These are phyloP conservation scores for Acanthurus leucopareius DNA, from an alignment of 2,797 vertebrate genomes.

Conservation along the genomic window DNA sequence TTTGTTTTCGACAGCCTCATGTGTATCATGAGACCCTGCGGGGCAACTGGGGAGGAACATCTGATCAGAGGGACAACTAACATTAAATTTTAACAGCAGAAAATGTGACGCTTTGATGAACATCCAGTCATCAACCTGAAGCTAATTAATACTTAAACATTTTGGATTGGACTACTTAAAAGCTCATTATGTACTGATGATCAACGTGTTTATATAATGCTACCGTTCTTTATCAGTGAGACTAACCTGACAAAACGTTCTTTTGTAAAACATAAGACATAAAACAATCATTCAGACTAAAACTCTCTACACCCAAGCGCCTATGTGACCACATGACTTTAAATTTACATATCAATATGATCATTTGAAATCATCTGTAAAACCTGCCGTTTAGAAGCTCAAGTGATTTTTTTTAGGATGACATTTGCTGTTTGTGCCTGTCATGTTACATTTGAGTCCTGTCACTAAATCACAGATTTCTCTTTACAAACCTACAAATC, in stretches of 20 bases:
- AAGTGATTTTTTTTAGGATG: too few relatives aligned
- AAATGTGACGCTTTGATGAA: neutral
- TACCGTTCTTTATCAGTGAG: neutral
- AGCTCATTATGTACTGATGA: neutral
- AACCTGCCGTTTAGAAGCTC: neutral
- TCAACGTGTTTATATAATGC: neutral
- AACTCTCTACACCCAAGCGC: neutral
- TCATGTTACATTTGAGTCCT: too few relatives aligned
- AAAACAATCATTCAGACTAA: neutral
- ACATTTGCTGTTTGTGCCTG: neutral
- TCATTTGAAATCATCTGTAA: neutral
- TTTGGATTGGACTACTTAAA: neutral
- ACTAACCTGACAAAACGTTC: neutral
- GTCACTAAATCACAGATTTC: slow-evolving; percentile 4
- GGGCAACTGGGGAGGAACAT: neutral
- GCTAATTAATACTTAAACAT: neutral
- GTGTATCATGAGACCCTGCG: slow-evolving; percentile 39
- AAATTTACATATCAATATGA: neutral
- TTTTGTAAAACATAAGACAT: neutral
- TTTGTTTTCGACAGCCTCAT: slow-evolving; percentile 32
- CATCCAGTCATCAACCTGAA: neutral
- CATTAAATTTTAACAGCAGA: neutral
- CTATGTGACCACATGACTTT: neutral
- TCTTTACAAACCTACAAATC: neutral
- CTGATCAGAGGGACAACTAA: neutral